A percentile compares a stretch with the other conserved stretches of the same genome.
phyloP scores from a whole-genome alignment of 2,888 invertebrate genomes.

The Crioceris asparagi region DNA sequence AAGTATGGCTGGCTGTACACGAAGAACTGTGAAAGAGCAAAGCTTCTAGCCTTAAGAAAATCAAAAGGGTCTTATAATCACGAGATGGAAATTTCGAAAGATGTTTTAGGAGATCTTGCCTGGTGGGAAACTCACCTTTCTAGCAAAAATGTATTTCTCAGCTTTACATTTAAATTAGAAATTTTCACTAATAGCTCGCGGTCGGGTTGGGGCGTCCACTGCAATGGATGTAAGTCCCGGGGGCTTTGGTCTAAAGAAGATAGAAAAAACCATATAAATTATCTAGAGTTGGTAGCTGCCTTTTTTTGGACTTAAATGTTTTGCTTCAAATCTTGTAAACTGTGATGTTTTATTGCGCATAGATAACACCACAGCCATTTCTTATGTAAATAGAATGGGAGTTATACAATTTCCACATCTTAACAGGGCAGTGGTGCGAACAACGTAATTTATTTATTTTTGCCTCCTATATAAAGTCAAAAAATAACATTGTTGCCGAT shows the following conservation, averaged over 20 bases:
- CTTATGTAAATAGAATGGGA: slow-evolving; percentile 5
- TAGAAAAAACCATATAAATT: slow-evolving; percentile 3
- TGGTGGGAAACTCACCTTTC: slow-evolving; percentile 17
- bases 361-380: slow-evolving; percentile 4
- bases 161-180: slow-evolving; percentile 3
- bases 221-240: not conserved
- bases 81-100: slow-evolving; percentile 10
- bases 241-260: slow-evolving; percentile 1
- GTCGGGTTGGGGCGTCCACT: slow-evolving; percentile 1
- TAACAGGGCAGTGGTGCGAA: slow-evolving; percentile 6
- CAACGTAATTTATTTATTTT: slow-evolving; percentile 2
- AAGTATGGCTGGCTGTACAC: slow-evolving; percentile 12
- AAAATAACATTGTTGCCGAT: slow-evolving; percentile 1
- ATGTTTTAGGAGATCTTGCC: slow-evolving; percentile 13
- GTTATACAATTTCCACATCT: not conserved
- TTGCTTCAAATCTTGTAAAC: not conserved
- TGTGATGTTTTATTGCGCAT: slow-evolving; percentile 4
- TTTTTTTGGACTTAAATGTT: slow-evolving; percentile 4
- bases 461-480: slow-evolving; percentile 1
- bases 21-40: slow-evolving; percentile 14
- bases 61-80: slow-evolving; percentile 11
- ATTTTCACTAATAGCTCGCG: slow-evolving; percentile 2
- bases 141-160: slow-evolving; percentile 3
- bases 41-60: slow-evolving; percentile 13
- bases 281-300: slow-evolving; percentile 4